These are phyloP conservation scores for Drosophila varians DNA, from an alignment of 1,140 invertebrate species.

Conservation along the genomic window DNA sequence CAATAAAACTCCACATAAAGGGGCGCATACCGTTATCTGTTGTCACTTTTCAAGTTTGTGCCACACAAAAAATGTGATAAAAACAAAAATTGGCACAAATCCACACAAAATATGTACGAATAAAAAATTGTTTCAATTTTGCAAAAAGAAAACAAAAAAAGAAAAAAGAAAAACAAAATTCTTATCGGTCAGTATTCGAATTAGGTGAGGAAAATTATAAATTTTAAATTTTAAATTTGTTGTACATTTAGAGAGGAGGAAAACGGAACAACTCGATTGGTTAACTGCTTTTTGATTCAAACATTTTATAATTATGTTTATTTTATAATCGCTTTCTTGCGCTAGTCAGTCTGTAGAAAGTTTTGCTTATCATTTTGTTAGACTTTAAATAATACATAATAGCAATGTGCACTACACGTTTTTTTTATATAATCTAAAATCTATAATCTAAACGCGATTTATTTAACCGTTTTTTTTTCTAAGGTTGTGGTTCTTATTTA, in stretches of 20 bases:
- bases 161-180: constrained; percentile 52
- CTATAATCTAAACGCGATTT: constrained; percentile 59
- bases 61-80: constrained; percentile 46
- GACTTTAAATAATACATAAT: constrained; percentile 8
- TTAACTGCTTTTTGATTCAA: constrained; percentile 40
- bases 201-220: constrained; percentile 58
- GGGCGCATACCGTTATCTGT: constrained; percentile 44
- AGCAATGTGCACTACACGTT: constrained; percentile 32
- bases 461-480: constrained; percentile 64
- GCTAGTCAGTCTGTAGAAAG: constrained; percentile 68
- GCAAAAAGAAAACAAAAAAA: constrained; percentile 26
- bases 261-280: constrained; percentile 27
- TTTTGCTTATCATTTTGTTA: constrained; percentile 64
- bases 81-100: constrained; percentile 54
- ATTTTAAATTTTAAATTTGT: constrained; percentile 40
- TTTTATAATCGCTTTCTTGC: constrained; percentile 54
- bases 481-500: constrained; percentile 82
- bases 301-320: constrained; percentile 24
- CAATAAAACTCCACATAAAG: constrained; percentile 40
- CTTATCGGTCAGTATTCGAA: constrained; percentile 79
- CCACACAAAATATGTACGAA: constrained; percentile 47
- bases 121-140: constrained; percentile 51
- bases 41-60: constrained; percentile 39
- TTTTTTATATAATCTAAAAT: constrained; percentile 33
- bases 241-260: not conserved